Percentiles rank a stretch among this genome's conserved stretches.
Evolutionary conservation across 2,113 vertebrate species (phyloP).

Genomic region (Vombatus ursinus): DNA sequence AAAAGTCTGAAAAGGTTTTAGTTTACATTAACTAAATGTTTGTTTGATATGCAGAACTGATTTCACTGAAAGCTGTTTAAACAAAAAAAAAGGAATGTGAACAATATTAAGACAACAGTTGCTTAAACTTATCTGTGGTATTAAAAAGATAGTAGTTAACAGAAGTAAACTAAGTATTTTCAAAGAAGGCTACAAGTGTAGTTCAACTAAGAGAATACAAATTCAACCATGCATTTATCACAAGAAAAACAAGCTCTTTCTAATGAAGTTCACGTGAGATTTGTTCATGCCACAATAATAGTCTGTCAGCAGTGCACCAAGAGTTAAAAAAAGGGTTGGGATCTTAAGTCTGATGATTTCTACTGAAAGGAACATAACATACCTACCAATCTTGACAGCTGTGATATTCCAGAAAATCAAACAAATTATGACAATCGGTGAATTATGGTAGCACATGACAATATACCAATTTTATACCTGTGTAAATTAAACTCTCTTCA

Average conservation of each 20-base stretch:
- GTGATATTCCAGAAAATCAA: slow-evolving; percentile 46
- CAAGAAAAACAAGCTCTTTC: background rate
- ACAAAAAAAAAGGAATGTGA: slow-evolving; percentile 61
- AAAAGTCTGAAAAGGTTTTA: slow-evolving; percentile 65
- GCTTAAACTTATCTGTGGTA: slow-evolving; percentile 63
- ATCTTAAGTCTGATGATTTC: slow-evolving; percentile 16
- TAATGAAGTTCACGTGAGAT: slow-evolving; percentile 31
- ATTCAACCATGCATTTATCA: slow-evolving; percentile 48
- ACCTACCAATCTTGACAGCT: background rate
- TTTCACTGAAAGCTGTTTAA: slow-evolving; percentile 69
- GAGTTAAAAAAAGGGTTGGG: background rate
- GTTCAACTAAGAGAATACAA: slow-evolving; percentile 51
- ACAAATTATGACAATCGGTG: background rate
- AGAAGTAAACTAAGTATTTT: slow-evolving; percentile 52
- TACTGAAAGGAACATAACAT: background rate
- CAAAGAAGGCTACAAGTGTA: slow-evolving; percentile 37
- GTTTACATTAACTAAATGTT: slow-evolving; percentile 70
- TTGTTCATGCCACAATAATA: slow-evolving; percentile 41
- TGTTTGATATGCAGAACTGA: slow-evolving; percentile 70
- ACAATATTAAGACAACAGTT: slow-evolving; percentile 66
- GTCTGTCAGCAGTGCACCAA: background rate
- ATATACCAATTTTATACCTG: background rate
- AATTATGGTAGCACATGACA: slow-evolving; percentile 3
- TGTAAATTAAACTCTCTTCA: slow-evolving; percentile 16
- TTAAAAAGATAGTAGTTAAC: slow-evolving; percentile 63